Evolutionary conservation across 2,113 vertebrate genomes (phyloP).

Genomic region (Myiozetetes cayanensis): DNA sequence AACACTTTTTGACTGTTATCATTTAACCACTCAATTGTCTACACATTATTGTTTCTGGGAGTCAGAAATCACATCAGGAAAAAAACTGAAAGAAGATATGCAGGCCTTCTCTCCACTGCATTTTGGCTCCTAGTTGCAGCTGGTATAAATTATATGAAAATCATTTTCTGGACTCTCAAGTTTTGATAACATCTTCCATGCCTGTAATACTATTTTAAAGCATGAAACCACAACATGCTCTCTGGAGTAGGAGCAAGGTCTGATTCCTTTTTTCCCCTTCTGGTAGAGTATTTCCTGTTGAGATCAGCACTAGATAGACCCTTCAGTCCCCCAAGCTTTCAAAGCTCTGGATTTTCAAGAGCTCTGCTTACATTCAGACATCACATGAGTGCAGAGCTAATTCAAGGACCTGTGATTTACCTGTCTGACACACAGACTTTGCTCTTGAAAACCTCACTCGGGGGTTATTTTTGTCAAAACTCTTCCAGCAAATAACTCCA

Average conservation of each 20-base stretch:
- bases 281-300: rapidly evolving
- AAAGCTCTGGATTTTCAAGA: not conserved
- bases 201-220: not conserved
- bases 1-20: not conserved
- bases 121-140: not conserved
- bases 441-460: not conserved
- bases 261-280: not conserved
- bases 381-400: rapidly evolving
- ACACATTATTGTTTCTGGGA: too few relatives aligned
- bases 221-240: not conserved
- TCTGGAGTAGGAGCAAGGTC: not conserved
- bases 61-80: not conserved
- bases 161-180: not conserved
- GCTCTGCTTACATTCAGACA: not conserved
- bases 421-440: not conserved
- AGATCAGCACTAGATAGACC: not conserved
- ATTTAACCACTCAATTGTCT: not conserved
- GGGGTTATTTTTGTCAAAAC: not conserved
- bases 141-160: not conserved
- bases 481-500: not conserved
- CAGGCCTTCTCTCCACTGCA: not conserved
- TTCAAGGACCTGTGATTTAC: not conserved
- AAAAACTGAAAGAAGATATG: not conserved
- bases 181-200: not conserved
- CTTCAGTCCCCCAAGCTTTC: not conserved